Conservation (phyloP, 2,113 vertebrate genomes). For the Catagonus wagneri region DNA sequence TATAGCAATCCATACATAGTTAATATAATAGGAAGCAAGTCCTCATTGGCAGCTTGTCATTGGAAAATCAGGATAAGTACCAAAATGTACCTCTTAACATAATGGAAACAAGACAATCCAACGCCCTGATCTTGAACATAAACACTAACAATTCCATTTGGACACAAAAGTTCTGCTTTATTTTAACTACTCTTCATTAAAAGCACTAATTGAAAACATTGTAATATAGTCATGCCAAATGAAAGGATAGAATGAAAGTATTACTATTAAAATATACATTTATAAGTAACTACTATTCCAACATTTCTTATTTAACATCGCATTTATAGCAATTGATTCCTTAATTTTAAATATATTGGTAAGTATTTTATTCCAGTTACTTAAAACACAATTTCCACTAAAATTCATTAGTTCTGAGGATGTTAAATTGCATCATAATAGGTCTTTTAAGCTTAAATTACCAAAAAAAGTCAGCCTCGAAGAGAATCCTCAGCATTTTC, state of each 20-base stretch:
- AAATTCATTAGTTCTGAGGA: not conserved
- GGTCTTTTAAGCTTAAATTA: not conserved
- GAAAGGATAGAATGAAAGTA: not conserved
- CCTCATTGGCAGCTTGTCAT: not conserved
- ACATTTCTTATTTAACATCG: not conserved
- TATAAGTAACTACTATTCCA: not conserved
- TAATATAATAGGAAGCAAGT: not conserved
- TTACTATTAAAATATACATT: not conserved
- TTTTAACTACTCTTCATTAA: not conserved
- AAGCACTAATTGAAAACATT: not conserved
- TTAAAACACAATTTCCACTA: not conserved
- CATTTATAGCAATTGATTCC: not conserved
- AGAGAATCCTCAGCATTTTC: slow-evolving; percentile 19
- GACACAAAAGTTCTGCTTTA: not conserved
- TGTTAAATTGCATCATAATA: not conserved
- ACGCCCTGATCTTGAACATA: not conserved
- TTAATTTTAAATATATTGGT: not conserved
- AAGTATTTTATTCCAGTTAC: not conserved
- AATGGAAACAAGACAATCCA: not conserved
- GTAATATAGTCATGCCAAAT: not conserved
- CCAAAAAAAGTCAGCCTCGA: not conserved
- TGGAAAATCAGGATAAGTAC: not conserved
- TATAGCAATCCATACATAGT: not conserved
- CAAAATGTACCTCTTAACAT: not conserved
- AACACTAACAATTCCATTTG: not conserved